Evolutionary conservation across 2,113 vertebrate species (phyloP), one percentile per base, ranked within the genome.

Genomic region (Lasiurus borealis): DNA sequence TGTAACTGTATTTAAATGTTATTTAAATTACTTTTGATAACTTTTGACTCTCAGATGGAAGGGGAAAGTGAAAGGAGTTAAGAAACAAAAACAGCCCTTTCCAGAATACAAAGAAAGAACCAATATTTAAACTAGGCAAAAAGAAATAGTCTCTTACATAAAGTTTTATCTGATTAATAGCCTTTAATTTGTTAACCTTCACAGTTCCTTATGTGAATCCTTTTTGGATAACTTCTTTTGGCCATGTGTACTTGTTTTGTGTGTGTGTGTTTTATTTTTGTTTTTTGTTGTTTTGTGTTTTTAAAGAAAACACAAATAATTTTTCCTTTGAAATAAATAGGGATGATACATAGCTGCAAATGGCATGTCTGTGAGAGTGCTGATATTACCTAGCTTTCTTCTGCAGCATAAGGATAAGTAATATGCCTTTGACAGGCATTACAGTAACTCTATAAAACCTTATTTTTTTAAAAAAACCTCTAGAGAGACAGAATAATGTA

Each of bases 91-190:
- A 48, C 21, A 80, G 29, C 31, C 3, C 54, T 76, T 83, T 62
- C 64, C 82, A 69, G 34, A 80, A 21, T 29, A 71, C 25, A 88
- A 95, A 83, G 44, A 92, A 95, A 95, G 86, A 94, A 84, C 50
- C 88, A 91, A 54, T 97, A 88, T 96, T 93, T 91, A 87, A 95
- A 12, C 92, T 89, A 3, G 57, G 40, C 59, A 29, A 64, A 72
- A 72, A 91, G 69, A 91, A 77, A 96, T 62, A 95, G 59, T 85
- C 86, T 97, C 82, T 85, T 95, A 69, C 18, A 85, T 93, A 88
- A 50, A 76, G 50, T 25, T 48, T 85, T 81, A 50, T 71, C 50
- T 69, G 85, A 95, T 89, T 52, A 85, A 40, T 76, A 77, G 19
- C 16, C 48, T 91, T 93, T 36, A 85, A 76, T 82, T 78, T 3